Conservation (phyloP, 2,797 vertebrate species). For the Fistularia commersonii region DNA sequence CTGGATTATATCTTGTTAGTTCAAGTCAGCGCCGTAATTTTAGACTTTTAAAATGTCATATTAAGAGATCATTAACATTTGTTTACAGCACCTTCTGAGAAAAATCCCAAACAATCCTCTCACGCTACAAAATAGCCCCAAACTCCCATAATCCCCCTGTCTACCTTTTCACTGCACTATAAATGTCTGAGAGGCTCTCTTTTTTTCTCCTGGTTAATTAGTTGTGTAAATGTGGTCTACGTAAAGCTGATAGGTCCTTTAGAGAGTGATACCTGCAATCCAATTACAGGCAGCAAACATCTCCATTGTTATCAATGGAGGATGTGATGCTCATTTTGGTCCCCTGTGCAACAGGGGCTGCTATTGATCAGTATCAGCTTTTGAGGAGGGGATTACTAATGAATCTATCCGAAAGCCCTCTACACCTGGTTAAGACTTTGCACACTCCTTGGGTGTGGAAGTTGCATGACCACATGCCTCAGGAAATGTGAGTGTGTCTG, state of each 20-base stretch:
- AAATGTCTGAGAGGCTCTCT: constrained; percentile 34
- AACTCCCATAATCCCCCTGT: constrained; percentile 41
- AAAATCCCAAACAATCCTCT: background rate
- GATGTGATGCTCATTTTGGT: constrained; percentile 64
- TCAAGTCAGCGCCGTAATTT: too few species aligned
- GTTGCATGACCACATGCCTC: constrained; percentile 4
- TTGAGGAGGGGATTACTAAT: constrained; percentile 76
- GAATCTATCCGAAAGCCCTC: constrained; percentile 67
- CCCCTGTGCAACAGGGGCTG: constrained; percentile 45
- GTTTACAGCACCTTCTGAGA: background rate
- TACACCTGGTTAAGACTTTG: constrained; percentile 52
- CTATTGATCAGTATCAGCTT: constrained; percentile 74
- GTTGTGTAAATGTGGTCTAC: constrained; percentile 76
- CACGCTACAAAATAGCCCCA: constrained; percentile 35
- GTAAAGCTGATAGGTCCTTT: constrained; percentile 70
- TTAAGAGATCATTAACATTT: background rate
- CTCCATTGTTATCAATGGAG: constrained; percentile 77
- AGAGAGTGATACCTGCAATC: constrained; percentile 69
- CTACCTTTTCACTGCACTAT: constrained; percentile 41
- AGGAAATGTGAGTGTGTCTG: constrained; percentile 28
- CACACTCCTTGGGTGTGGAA: constrained; percentile 2
- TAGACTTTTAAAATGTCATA: too few species aligned
- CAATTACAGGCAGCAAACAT: constrained; percentile 81
- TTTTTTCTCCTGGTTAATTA: constrained; percentile 71
- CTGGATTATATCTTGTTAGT: too few species aligned